phyloP scores from a whole-genome alignment of 2,113 vertebrate genomes.

The Ammospiza nelsoni region DNA sequence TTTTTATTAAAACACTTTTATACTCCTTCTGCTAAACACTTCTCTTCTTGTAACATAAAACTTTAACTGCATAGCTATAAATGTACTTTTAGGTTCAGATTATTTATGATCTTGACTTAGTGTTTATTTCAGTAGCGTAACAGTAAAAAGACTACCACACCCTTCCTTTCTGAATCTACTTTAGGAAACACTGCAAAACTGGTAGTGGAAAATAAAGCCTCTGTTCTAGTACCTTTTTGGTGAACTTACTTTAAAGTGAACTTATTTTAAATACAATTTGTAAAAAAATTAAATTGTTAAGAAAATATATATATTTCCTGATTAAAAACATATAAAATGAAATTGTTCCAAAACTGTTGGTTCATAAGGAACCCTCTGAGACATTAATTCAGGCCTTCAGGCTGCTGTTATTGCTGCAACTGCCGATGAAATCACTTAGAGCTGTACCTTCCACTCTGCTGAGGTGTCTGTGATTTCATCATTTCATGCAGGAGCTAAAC shows the following conservation, averaged over 20 bases:
- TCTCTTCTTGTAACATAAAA: slow-evolving; percentile 18
- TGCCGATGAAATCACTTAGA: slow-evolving; percentile 26
- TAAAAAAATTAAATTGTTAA: neutral
- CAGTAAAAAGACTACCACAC: slow-evolving; percentile 57
- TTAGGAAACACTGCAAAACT: slow-evolving; percentile 48
- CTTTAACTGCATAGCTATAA: slow-evolving; percentile 37
- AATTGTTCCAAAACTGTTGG: neutral
- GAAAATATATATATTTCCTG: neutral
- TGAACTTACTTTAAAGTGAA: neutral
- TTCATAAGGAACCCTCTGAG: neutral
- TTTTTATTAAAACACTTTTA: neutral
- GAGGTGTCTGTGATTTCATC: neutral
- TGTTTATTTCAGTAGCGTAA: slow-evolving; percentile 20
- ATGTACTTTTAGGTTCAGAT: slow-evolving; percentile 19
- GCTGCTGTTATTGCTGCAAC: neutral
- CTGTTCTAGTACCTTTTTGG: neutral
- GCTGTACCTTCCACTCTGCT: neutral
- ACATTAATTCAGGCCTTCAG: neutral
- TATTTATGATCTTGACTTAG: slow-evolving; percentile 43
- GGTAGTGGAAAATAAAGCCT: slow-evolving; percentile 48
- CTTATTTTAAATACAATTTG: neutral
- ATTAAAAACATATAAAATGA: neutral
- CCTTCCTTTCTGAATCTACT: slow-evolving; percentile 68
- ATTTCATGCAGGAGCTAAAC: neutral
- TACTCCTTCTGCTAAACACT: slow-evolving; percentile 24